These are phyloP conservation scores for Fundulus diaphanus DNA, from an alignment of 2,797 vertebrate species.

Conservation along the genomic window DNA sequence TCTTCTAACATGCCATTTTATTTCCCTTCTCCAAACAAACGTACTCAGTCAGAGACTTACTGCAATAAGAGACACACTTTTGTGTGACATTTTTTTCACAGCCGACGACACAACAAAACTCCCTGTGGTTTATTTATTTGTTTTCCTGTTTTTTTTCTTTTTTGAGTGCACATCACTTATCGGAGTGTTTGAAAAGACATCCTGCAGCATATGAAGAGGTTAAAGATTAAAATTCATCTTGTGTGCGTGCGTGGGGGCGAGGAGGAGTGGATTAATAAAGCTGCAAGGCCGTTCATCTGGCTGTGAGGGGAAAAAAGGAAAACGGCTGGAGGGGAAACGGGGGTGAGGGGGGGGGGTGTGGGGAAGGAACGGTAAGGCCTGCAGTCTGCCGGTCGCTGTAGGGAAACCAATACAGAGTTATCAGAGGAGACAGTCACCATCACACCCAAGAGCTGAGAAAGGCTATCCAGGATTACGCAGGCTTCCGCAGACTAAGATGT, in stretches of 20 bases:
- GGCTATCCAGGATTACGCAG: conserved; percentile 67
- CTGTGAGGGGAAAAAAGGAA: conserved; percentile 30
- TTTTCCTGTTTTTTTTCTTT: conserved; percentile 13
- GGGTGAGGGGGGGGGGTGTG: too few relatives aligned
- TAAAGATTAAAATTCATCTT: conserved; percentile 82
- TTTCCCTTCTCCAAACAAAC: too few relatives aligned
- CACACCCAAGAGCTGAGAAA: conserved; percentile 58
- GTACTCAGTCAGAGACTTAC: too few relatives aligned
- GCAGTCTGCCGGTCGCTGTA: conserved; percentile 58
- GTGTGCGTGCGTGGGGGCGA: conserved; percentile 66
- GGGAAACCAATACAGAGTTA: conserved; percentile 76
- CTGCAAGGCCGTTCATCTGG: conserved; percentile 73
- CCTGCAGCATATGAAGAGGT: conserved; percentile 70
- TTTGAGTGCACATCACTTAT: conserved; percentile 54
- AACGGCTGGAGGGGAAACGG: neutral
- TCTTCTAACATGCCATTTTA: too few relatives aligned
- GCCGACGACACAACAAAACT: conserved; percentile 71
- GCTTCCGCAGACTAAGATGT: conserved; percentile 43
- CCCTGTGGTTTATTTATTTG: conserved; percentile 35
- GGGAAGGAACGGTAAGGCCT: conserved; percentile 10
- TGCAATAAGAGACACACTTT: too few relatives aligned
- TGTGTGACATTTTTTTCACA: too few relatives aligned
- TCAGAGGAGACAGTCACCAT: conserved; percentile 77
- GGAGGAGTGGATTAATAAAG: conserved; percentile 83
- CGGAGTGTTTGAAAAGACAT: conserved; percentile 72